Percentiles rank a stretch among this genome's conserved stretches.
phyloP scores from a whole-genome alignment of 1,140 invertebrate genomes.

The Drosophila orosa region DNA sequence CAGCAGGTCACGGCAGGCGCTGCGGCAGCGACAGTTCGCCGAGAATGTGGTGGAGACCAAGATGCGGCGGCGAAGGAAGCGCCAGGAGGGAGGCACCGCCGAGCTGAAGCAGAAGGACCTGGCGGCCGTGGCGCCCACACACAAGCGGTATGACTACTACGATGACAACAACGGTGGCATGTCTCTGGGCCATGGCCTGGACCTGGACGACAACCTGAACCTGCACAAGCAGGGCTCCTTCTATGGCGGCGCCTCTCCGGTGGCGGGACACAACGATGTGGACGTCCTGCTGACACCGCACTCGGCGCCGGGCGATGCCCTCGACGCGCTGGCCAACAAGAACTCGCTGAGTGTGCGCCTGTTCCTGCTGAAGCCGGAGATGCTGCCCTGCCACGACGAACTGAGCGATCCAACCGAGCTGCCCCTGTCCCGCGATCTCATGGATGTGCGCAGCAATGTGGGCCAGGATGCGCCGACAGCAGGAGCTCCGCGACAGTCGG shows the following conservation, averaged over 20 bases:
- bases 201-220: conserved; percentile 74
- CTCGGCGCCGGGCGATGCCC: conserved; percentile 35
- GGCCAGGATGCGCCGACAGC: conserved; percentile 62
- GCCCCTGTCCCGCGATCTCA: conserved; percentile 85
- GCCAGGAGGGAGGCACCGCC: not conserved
- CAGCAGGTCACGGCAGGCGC: conserved; percentile 62
- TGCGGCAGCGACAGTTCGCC: conserved; percentile 67
- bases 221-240: conserved; percentile 73
- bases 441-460: conserved; percentile 79
- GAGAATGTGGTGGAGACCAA: conserved; percentile 69
- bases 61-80: conserved; percentile 29
- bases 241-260: conserved; percentile 41
- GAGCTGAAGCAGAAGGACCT: conserved; percentile 24
- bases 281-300: conserved; percentile 53
- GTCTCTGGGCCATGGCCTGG: conserved; percentile 48
- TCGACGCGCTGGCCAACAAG: conserved; percentile 65
- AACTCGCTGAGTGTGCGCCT: conserved; percentile 84
- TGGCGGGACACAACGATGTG: conserved; percentile 65
- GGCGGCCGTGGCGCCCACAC: conserved; percentile 62
- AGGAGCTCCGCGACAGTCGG: not conserved
- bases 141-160: conserved; percentile 78
- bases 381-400: conserved; percentile 88
- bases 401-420: conserved; percentile 87
- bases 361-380: conserved; percentile 87
- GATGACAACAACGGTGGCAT: conserved; percentile 59